Evolutionary conservation across 2,888 invertebrate species (phyloP), one percentile per base, ranked within the genome.

Genomic region (Chrysolina americana): DNA sequence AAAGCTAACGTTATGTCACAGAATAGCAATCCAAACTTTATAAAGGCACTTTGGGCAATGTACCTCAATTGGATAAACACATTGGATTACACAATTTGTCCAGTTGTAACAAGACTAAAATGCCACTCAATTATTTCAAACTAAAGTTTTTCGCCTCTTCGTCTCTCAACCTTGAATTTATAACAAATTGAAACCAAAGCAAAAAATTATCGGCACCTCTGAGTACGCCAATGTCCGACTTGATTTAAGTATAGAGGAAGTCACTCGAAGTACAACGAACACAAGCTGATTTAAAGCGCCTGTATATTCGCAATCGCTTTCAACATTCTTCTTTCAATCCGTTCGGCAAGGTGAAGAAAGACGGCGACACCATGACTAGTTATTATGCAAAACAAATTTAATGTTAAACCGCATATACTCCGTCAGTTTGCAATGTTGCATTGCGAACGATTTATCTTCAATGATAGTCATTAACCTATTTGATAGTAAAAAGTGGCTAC

Each of bases 241-340:
- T 75, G 71, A 73, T 78, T 71, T 76, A 76, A 77, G 78, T 76
- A 73, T 68, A 77, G 74, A 73, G 75, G 75, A 76, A 76, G 75
- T 76, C 72, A 72, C 65, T 76, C 59, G 70, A 44, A 68, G 65
- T 64, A 63, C 70, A 74, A 48, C 64, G 70, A 74, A 64, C 64
- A 62, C 56, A 70, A 68, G 68, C 48, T 53, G 68, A 68, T 68
- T 68, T 56, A 53, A 66, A 56, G 15, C 56, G 56, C 56, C 5
- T 48, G 50, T 66, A 6, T 41, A 44, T 21, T 66, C 28, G 66
- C 50, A 48, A 68, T 68, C 41, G 59, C 59, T 23, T 59, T 59
- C 53, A 15, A 50, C 66, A 28, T 66, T 50, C 50, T 50, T 36
- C n/a, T 17, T 36, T 66, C 50, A 41, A 48, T 65, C 23, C 44